A percentile compares a stretch with the other conserved stretches of the same genome.
These are phyloP conservation scores for Carettochelys insculpta DNA, from an alignment of 2,113 vertebrate species.

Conservation along the genomic window DNA sequence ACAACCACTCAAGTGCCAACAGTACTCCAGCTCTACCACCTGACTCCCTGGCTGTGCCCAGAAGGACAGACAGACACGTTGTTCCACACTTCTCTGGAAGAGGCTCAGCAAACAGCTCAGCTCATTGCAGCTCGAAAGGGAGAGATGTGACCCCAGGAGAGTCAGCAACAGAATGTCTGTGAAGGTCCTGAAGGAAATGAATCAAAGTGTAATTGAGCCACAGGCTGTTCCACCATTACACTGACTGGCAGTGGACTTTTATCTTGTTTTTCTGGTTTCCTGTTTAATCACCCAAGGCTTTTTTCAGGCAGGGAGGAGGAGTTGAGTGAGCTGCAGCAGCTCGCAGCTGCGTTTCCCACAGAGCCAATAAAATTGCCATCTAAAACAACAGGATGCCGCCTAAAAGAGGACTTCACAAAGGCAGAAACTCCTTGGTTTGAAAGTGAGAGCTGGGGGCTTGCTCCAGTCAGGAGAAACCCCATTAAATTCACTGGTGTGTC, in stretches of 20 bases:
- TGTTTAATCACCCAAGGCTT: background rate
- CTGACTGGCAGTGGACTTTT: fast-evolving
- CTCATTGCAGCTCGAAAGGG: background rate
- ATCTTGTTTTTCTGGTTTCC: background rate
- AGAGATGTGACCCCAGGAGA: background rate
- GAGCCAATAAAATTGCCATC: too few species aligned
- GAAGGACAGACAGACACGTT: background rate
- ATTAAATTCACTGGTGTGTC: too few species aligned
- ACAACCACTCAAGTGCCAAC: background rate
- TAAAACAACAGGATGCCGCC: too few species aligned
- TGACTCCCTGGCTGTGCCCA: background rate
- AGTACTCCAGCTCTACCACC: background rate
- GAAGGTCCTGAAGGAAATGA: background rate
- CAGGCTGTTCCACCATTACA: background rate
- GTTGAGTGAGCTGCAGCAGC: too few species aligned
- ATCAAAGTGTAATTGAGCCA: fast-evolving
- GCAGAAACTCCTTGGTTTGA: too few species aligned
- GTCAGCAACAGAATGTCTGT: fast-evolving
- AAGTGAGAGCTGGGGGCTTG: too few species aligned
- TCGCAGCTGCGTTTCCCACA: too few species aligned
- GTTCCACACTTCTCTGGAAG: background rate
- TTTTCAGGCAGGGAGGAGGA: too few species aligned
- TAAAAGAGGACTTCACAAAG: too few species aligned
- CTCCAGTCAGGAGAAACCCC: too few species aligned
- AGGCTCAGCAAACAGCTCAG: background rate